Conservation (phyloP, 2,888 invertebrate species). For the Antheraea assamensis region DNA sequence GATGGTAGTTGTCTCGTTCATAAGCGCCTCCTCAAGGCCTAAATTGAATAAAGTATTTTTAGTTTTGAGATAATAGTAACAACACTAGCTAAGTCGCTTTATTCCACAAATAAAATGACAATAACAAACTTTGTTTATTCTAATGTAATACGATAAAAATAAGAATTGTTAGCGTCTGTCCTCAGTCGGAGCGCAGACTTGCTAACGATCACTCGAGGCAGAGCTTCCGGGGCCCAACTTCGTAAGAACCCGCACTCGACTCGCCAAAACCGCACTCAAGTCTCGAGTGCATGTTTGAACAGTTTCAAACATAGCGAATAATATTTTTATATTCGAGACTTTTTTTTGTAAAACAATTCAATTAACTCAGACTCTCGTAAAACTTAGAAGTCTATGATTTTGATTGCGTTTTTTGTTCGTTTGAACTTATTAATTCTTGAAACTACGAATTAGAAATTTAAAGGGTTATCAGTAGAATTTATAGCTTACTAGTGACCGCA, state of each 20-base stretch:
- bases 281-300: slow-evolving; percentile 4
- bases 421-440: too few species aligned
- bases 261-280: slow-evolving; percentile 6
- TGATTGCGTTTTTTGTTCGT: not conserved
- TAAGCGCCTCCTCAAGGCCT: too few species aligned
- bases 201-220: slow-evolving; percentile 20
- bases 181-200: not conserved
- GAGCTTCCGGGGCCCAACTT: slow-evolving; percentile 9
- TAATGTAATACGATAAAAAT: not conserved
- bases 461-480: too few species aligned
- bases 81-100: not conserved
- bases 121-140: not conserved
- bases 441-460: too few species aligned
- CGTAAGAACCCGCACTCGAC: slow-evolving; percentile 8
- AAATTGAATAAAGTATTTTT: too few species aligned
- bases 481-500: too few species aligned
- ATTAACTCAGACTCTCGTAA: not conserved
- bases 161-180: slow-evolving; percentile 12
- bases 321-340: not conserved
- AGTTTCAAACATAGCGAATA: slow-evolving; percentile 10
- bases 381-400: not conserved
- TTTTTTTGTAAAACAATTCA: not conserved
- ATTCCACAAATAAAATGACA: not conserved
- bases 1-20: too few species aligned
- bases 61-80: too few species aligned